Evolutionary conservation across 2,797 vertebrate species (phyloP), one percentile per base, ranked within the genome.

Genomic region (Myotis daubentonii): DNA sequence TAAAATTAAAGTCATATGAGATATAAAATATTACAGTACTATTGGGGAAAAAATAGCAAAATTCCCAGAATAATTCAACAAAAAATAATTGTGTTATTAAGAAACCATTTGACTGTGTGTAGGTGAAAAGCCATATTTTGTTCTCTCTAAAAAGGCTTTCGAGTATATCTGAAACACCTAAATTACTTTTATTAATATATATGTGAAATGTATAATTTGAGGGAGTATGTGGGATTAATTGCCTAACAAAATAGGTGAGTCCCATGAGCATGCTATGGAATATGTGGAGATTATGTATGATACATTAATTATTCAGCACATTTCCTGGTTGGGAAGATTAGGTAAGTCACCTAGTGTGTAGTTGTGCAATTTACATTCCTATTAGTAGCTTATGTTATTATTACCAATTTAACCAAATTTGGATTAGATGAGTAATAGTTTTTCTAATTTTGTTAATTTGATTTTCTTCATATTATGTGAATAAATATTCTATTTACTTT

Each of bases 1-100:
- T 90, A 93, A 97, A 93, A 84, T 93, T 84, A 92, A 96, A 94
- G 83, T 83, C 81, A 53, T 68, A 60, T 30, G 57, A 83, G 41
- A 76, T 89, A 86, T 74, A 79, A 96, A 93, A 70, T 95, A 94
- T 87, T 87, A 90, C 5, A 90, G 76, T 71, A 84, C 60, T 66
- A 3, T 80, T 66, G 57, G 89, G 62, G 19, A 66, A 70, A 87
- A 88, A 51, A 9, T 28, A 95, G 60, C 38, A 79, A 87, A 92
- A 92, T 92, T 95, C 71, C 60, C 47, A 71, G 93, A 96, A 94
- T 92, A 85, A 96, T 93, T 94, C 71, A 95, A 44, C 74, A 68
- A 86, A 97, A 95, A 87, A 94, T 96, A 95, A 96, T 94, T 95
- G 75, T 91, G 87, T 94, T 93, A 96, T 94, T 96, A 97, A 78